Base-by-base conservation (phyloP, 2,797 vertebrate genomes). In the Prunella strophiata region DNA sequence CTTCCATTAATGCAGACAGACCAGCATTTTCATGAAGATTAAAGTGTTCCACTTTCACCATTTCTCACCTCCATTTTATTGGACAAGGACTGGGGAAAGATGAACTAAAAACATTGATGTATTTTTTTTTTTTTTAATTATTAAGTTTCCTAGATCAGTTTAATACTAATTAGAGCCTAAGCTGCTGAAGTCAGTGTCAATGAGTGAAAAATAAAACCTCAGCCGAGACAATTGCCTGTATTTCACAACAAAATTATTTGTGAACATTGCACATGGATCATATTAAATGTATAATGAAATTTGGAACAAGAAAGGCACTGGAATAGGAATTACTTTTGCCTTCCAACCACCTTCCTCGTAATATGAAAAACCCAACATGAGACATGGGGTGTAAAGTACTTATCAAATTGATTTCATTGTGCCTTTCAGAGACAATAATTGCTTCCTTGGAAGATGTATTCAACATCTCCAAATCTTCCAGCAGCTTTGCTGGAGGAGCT, bases 1-100 rank as follows among this genome's bases (percentile, higher is more conserved):
- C 59, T 84, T 88, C 26, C 55, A 92, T 94, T 93, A 94, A 75
- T 86, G 67, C 67, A 91, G 76, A 16, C 85, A 93, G 73, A 43
- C 58, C 73, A 74, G 76, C 71, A 40, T 91, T 92, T 91, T 86
- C 85, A 61, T 79, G 55, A 94, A 91, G 71, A 82, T 74, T 94
- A 36, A 91, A 93, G 63, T 94, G 73, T 82, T 88, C 40, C 71
- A 67, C 71, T 88, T 91, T 45, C 43, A 81, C 61, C 50, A 66
- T 55, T 93, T 92, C 66, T 91, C 81, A 87, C 61, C 65, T 87
- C 67, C 50, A n/a, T 70, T 87, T 95, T 91, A 76, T 40, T 2
- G 61, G 71, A 71, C 71, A 68, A 79, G 26, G 38, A 61, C 52
- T 58, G 12, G 38, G 7, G 38, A 90, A 76, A 90, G 72, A 90